phyloP scores from a whole-genome alignment of 2,888 invertebrate genomes.

The Falcaria lacertinaria region DNA sequence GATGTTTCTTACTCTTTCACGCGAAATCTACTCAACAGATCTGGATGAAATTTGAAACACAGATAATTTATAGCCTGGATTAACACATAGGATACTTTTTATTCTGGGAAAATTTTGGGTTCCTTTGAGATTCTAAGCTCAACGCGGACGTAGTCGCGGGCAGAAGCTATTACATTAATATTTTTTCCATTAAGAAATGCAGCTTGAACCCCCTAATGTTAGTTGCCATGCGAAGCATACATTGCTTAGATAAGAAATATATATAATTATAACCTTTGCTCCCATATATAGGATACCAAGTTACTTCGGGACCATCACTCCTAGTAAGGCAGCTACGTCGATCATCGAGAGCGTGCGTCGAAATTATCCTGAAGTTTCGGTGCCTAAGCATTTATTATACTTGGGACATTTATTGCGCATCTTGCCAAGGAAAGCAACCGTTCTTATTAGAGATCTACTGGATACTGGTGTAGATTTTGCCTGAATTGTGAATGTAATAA shows the following conservation, averaged over 20 bases:
- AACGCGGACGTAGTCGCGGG: too few relatives aligned
- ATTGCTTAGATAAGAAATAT: slow-evolving; percentile 1
- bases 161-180: too few relatives aligned
- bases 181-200: too few relatives aligned
- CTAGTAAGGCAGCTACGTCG: slow-evolving; percentile 75
- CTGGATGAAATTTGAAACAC: too few relatives aligned
- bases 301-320: slow-evolving; percentile 82
- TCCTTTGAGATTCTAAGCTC: too few relatives aligned
- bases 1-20: too few relatives aligned
- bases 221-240: too few relatives aligned
- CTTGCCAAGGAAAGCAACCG: slow-evolving; percentile 80
- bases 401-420: slow-evolving; percentile 80
- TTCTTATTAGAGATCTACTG: slow-evolving; percentile 79
- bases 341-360: slow-evolving; percentile 82
- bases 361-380: slow-evolving; percentile 81
- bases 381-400: slow-evolving; percentile 80
- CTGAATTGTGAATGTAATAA: slow-evolving; percentile 29
- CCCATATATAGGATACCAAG: slow-evolving; percentile 81
- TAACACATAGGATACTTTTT: too few relatives aligned
- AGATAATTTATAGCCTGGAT: too few relatives aligned
- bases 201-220: too few relatives aligned
- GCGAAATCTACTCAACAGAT: too few relatives aligned
- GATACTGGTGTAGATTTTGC: slow-evolving; percentile 84
- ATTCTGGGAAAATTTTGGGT: too few relatives aligned
- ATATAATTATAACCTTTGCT: slow-evolving; percentile 1